A percentile compares a stretch with the other conserved stretches of the same genome.
Evolutionary conservation across 2,113 vertebrate genomes (phyloP).

Genomic region (Monopterus albus): DNA sequence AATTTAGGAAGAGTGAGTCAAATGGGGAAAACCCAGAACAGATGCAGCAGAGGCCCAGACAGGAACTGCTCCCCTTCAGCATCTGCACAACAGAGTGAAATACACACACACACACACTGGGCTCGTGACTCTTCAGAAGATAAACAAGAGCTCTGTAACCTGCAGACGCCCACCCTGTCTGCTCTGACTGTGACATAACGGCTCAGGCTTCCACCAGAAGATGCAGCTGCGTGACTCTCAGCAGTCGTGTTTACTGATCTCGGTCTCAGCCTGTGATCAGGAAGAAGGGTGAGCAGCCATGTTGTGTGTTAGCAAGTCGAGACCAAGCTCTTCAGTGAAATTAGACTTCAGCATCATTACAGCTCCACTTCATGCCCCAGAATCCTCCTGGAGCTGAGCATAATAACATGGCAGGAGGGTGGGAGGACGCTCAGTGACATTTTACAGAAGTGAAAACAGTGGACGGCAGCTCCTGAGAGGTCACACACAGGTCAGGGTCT

Average conservation of each 20-base stretch:
- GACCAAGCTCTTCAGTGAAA: slow-evolving; percentile 1
- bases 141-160: too few relatives aligned
- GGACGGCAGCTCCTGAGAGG: too few relatives aligned
- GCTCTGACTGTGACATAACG: too few relatives aligned
- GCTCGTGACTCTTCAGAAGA: too few relatives aligned
- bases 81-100: slow-evolving; percentile 24
- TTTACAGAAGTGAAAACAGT: too few relatives aligned
- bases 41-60: slow-evolving; percentile 49
- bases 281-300: neutral
- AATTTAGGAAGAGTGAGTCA: slow-evolving; percentile 28
- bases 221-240: too few relatives aligned
- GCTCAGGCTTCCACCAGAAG: too few relatives aligned
- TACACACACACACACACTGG: slow-evolving; percentile 12
- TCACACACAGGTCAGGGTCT: too few relatives aligned
- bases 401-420: neutral
- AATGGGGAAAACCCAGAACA: slow-evolving; percentile 30
- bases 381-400: slow-evolving; percentile 26
- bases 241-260: neutral
- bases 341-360: neutral
- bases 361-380: slow-evolving; percentile 22
- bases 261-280: neutral
- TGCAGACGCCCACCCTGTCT: too few relatives aligned
- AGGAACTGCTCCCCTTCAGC: slow-evolving; percentile 22
- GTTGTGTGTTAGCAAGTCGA: neutral
- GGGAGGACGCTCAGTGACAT: too few relatives aligned